Base-by-base conservation (phyloP, 2,113 vertebrate species). In the Miniopterus natalensis region DNA sequence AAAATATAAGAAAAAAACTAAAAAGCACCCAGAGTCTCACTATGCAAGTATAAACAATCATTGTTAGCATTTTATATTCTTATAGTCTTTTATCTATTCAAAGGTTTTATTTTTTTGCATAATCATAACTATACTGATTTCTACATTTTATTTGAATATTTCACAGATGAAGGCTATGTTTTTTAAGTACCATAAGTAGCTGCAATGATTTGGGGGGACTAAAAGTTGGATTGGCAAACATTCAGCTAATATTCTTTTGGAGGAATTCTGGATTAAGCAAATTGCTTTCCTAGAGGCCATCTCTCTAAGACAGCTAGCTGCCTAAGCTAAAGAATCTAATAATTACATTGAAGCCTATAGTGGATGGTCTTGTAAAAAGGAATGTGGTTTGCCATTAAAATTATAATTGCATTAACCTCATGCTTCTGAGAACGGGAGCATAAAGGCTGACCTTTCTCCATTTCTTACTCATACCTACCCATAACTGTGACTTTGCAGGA, bases 61-160 rank as follows among this genome's bases (percentile, higher is more conserved):
- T 9, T 42, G 17, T 63, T 57, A 79, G 15, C 9, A 49, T 55
- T 75, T 84, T 83, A 49, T 87, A 77, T 95, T 18, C 47, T 63
- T 53, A 77, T 42, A 53, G 66, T 79, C 31, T 81, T 96, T 79
- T 40, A 29, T 84, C 49, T 87, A 57, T 10, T 65, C 14, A 87
- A 86, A 84, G 15, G 18, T 84, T 70, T 53, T 84, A 31, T 78
- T 84, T 75, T 75, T 79, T 70, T 20, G 65, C 6, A 23, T 81
- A 88, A 84, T 55, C 29, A 45, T 45, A 91, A 53, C 9, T 65
- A 23, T 21, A 55, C 12, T 42, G 11, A 94, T 83, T 57, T 63
- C 42, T 89, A 71, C 21, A 87, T 79, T 90, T 90, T 91, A 90
- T 71, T 80, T 84, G 70, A 95, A 59, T 40, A 84, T 78, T 73